Conservation (phyloP, 2,113 vertebrate species). For the Pelvicachromis taeniatus region DNA sequence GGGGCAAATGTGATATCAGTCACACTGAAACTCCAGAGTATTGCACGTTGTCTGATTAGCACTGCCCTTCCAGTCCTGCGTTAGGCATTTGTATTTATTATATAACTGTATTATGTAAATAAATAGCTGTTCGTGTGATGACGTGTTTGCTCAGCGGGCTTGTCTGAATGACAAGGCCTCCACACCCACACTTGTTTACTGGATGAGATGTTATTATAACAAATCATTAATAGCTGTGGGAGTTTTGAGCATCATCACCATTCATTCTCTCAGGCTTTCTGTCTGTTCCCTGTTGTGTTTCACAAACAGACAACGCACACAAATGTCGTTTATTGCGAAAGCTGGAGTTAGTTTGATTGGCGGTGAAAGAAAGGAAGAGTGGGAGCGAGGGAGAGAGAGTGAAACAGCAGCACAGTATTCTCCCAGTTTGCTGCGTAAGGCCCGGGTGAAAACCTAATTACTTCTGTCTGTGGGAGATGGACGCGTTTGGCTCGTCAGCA, state of each 20-base stretch:
- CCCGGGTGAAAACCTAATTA: constrained; percentile 47
- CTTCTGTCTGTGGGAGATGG: constrained; percentile 39
- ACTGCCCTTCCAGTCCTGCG: neutral
- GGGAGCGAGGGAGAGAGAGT: neutral
- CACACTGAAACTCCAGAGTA: neutral
- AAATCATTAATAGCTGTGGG: constrained; percentile 26
- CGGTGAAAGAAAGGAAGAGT: neutral
- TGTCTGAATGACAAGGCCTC: constrained; percentile 15
- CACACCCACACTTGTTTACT: constrained; percentile 22
- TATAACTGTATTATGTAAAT: constrained; percentile 27
- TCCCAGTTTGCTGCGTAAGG: constrained; percentile 19
- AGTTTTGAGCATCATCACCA: neutral
- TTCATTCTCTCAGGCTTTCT: neutral
- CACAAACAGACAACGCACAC: neutral
- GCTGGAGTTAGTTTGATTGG: constrained; percentile 4
- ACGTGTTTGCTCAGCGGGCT: neutral
- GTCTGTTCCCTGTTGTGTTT: neutral
- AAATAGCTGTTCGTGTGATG: constrained; percentile 11
- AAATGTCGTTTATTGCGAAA: neutral
- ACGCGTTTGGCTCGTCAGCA: constrained; percentile 51
- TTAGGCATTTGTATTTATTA: neutral
- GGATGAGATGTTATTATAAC: constrained; percentile 20
- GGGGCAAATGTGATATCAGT: neutral
- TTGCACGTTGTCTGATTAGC: neutral
- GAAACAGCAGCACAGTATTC: neutral